A percentile compares a stretch with the other conserved stretches of the same genome.
These are phyloP conservation scores for Tringa solitaria DNA, from an alignment of 2,113 vertebrate genomes.

Conservation along the genomic window DNA sequence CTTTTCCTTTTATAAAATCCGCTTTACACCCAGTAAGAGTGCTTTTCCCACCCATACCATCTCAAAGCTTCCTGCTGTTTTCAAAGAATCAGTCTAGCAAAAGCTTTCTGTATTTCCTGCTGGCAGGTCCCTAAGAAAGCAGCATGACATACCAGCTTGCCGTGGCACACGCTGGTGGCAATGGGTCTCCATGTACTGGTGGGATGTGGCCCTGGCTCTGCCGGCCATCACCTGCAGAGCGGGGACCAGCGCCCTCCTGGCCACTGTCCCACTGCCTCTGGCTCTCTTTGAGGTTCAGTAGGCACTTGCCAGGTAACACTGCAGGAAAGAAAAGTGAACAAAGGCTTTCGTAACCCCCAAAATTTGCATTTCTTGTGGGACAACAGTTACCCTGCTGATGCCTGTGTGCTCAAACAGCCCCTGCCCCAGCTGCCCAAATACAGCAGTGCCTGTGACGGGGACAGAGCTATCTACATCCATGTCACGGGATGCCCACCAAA, in stretches of 20 bases:
- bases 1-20: not conserved
- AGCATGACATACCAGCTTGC: not conserved
- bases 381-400: accelerated
- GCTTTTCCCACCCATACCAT: not conserved
- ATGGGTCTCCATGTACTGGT: accelerated
- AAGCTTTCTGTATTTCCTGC: not conserved
- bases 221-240: not conserved
- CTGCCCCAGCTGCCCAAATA: accelerated
- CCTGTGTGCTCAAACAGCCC: not conserved
- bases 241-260: accelerated
- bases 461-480: accelerated
- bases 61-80: not conserved
- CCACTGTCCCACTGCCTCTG: accelerated
- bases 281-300: not conserved
- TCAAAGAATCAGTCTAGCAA: not conserved
- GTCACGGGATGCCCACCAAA: not conserved
- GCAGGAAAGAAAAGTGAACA: not conserved
- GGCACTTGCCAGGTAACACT: not conserved
- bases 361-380: not conserved
- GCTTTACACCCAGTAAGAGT: not conserved
- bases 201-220: not conserved
- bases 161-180: accelerated
- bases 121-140: not conserved
- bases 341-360: not conserved
- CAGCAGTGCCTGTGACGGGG: accelerated